Evolutionary conservation across 2,113 vertebrate species (phyloP).

Genomic region (Eudorcas thomsonii): DNA sequence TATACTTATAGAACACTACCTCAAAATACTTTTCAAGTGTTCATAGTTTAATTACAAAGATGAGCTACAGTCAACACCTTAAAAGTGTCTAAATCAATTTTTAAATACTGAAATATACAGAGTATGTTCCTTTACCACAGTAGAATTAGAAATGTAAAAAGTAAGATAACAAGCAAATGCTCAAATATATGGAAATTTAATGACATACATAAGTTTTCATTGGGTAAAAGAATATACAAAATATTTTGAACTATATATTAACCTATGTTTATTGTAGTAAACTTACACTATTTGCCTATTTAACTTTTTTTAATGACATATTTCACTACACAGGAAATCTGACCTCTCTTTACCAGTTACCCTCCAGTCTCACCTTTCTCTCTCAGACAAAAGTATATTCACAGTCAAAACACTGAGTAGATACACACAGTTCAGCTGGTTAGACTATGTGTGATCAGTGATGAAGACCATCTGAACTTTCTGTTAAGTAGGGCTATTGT

Average conservation of each 20-base stretch:
- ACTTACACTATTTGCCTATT: neutral
- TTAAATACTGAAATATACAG: neutral
- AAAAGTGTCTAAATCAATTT: neutral
- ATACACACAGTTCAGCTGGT: neutral
- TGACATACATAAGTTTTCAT: neutral
- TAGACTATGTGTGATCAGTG: neutral
- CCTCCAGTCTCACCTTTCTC: neutral
- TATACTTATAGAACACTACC: neutral
- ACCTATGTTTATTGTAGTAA: neutral
- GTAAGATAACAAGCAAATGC: neutral
- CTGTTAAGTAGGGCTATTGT: neutral
- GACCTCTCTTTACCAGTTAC: neutral
- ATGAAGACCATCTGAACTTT: neutral
- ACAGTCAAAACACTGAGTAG: neutral
- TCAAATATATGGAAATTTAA: neutral
- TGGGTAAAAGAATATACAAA: neutral
- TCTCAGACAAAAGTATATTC: neutral
- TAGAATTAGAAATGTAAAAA: neutral
- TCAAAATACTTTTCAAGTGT: neutral
- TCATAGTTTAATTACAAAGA: neutral
- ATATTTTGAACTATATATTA: neutral
- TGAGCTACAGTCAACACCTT: neutral
- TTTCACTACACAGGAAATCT: neutral
- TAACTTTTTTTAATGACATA: neutral
- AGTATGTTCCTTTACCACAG: neutral